Evolutionary conservation across 2,797 vertebrate genomes (phyloP).

Genomic region (Etheostoma perlongum): DNA sequence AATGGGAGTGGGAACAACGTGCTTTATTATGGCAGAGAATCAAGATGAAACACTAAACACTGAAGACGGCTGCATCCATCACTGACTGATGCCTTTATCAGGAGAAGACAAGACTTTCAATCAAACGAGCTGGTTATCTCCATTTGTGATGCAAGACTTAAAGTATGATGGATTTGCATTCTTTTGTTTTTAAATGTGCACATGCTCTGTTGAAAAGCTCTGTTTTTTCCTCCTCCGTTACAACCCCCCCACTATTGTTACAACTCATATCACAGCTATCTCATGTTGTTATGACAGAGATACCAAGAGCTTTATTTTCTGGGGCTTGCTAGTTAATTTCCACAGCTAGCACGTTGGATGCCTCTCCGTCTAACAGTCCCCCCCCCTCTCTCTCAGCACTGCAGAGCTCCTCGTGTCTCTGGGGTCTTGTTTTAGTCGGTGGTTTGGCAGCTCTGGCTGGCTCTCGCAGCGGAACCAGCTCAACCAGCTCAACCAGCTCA

Average conservation of each 20-base stretch:
- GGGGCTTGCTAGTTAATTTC: conserved; percentile 60
- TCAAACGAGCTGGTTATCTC: conserved; percentile 72
- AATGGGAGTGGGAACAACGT: conserved; percentile 68
- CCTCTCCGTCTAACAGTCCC: conserved; percentile 55
- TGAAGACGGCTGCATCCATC: conserved; percentile 74
- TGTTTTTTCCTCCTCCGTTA: conserved; percentile 7
- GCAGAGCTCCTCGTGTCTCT: conserved; percentile 64
- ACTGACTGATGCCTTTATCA: conserved; percentile 72
- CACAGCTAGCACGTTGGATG: conserved; percentile 46
- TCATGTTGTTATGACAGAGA: conserved; percentile 57
- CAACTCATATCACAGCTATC: conserved; percentile 58
- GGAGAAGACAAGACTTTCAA: conserved; percentile 63
- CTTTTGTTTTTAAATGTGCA: conserved; percentile 72
- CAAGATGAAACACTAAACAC: conserved; percentile 74
- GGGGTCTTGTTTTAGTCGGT: conserved; percentile 75
- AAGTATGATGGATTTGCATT: conserved; percentile 79
- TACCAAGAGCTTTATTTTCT: conserved; percentile 55
- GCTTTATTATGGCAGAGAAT: conserved; percentile 74
- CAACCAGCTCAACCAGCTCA: conserved; percentile 27
- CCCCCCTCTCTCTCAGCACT: conserved; percentile 44
- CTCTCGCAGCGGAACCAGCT: conserved; percentile 50
- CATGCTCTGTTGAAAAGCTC: conserved; percentile 70
- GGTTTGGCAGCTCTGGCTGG: conserved; percentile 73
- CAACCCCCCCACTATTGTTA: conserved; percentile 50
- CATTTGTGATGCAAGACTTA: conserved; percentile 62